These are phyloP conservation scores for Triplophysa rosa DNA, from an alignment of 2,113 vertebrate species.

Conservation along the genomic window DNA sequence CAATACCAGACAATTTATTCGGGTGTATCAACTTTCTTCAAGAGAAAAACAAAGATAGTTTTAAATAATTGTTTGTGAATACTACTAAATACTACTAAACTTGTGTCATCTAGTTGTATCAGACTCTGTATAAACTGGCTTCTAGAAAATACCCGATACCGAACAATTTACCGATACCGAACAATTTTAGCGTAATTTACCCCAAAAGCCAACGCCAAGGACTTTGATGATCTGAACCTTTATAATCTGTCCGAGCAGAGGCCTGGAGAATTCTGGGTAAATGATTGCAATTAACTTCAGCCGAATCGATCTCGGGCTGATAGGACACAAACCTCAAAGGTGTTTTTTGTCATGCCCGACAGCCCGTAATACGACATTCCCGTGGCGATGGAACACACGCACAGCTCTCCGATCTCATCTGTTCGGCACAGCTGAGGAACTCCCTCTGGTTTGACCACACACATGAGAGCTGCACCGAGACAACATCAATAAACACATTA, in stretches of 20 bases:
- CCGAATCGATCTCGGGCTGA: not conserved
- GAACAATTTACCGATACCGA: no score
- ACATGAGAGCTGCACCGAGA: slow-evolving; percentile 84
- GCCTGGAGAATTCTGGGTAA: slow-evolving; percentile 1
- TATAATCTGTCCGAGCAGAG: not conserved
- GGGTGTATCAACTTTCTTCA: no score
- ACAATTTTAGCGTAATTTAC: slow-evolving; percentile 3
- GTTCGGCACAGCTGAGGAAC: slow-evolving; percentile 94
- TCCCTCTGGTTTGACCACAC: slow-evolving; percentile 95
- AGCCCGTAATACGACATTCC: slow-evolving; percentile 97
- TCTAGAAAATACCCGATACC: not conserved
- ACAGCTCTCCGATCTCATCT: slow-evolving; percentile 95
- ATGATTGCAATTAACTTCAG: not conserved
- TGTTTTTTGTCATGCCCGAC: slow-evolving; percentile 98
- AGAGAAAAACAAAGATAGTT: no score
- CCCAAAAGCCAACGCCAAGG: slow-evolving; percentile 1
- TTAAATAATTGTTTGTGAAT: no score
- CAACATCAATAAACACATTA: slow-evolving; percentile 28
- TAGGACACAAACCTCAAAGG: slow-evolving; percentile 85
- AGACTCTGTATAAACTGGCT: not conserved
- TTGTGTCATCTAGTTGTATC: not conserved
- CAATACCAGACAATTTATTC: no score
- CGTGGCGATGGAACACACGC: slow-evolving; percentile 91
- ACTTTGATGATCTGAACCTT: slow-evolving; percentile 5
- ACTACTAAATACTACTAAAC: not conserved